phyloP scores from a whole-genome alignment of 2,888 invertebrate species.

The Leptothorax acervorum region DNA sequence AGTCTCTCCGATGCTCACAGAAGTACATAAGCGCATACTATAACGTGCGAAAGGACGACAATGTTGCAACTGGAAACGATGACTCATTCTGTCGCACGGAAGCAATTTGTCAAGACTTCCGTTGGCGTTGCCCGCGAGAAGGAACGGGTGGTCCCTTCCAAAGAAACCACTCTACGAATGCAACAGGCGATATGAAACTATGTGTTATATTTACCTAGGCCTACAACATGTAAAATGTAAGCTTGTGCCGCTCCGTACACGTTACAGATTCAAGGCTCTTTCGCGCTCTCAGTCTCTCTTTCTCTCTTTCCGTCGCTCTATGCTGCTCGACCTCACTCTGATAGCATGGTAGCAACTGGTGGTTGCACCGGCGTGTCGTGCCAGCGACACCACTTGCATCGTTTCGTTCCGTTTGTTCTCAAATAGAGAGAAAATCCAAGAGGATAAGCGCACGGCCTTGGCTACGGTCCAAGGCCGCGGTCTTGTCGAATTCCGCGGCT shows the following conservation, averaged over 20 bases:
- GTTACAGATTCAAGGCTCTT: conserved; percentile 48
- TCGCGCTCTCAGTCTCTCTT: conserved; percentile 53
- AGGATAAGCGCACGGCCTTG: conserved; percentile 81
- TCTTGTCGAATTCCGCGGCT: conserved; percentile 67
- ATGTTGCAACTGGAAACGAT: conserved; percentile 68
- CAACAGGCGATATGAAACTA: conserved; percentile 84
- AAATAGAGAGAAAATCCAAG: conserved; percentile 84
- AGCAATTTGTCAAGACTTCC: conserved; percentile 78
- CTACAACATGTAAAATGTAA: conserved; percentile 71
- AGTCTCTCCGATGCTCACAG: background rate
- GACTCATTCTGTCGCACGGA: conserved; percentile 77
- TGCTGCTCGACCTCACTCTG: conserved; percentile 67
- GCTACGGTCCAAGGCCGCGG: conserved; percentile 79
- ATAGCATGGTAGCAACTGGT: conserved; percentile 85
- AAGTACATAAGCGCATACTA: background rate
- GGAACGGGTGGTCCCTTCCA: conserved; percentile 73
- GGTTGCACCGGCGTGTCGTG: conserved; percentile 84
- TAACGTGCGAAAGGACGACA: conserved; percentile 60
- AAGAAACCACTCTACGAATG: conserved; percentile 81
- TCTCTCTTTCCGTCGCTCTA: conserved; percentile 57
- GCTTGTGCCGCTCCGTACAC: conserved; percentile 12
- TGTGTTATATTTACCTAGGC: conserved; percentile 83
- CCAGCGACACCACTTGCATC: conserved; percentile 82
- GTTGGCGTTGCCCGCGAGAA: conserved; percentile 61
- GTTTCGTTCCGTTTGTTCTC: conserved; percentile 84